These are phyloP conservation scores for Gobio gobio DNA, from an alignment of 2,113 vertebrate genomes.

Conservation along the genomic window DNA sequence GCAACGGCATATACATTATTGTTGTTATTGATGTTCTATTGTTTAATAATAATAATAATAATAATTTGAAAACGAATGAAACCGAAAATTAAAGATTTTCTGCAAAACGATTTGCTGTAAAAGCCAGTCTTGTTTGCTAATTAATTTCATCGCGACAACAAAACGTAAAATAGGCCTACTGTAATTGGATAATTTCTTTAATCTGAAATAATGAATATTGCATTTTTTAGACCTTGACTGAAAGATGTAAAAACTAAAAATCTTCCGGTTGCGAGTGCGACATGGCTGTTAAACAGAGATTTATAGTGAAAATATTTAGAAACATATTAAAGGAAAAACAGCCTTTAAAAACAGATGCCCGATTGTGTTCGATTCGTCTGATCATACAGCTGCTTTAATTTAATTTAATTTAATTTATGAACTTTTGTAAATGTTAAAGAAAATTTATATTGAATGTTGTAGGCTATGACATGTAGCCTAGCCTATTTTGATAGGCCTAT, in stretches of 20 bases:
- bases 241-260: background rate
- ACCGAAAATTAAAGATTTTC: background rate
- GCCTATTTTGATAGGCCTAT: background rate
- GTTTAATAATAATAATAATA: conserved; percentile 9
- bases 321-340: background rate
- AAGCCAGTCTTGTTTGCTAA: background rate
- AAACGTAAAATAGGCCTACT: background rate
- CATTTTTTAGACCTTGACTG: background rate
- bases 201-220: background rate
- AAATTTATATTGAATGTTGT: background rate
- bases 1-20: background rate
- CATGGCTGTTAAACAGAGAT: background rate
- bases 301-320: background rate
- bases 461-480: too few relatives aligned
- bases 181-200: background rate
- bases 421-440: background rate
- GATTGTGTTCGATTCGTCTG: background rate
- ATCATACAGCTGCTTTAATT: background rate
- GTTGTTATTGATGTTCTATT: background rate
- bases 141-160: background rate
- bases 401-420: background rate
- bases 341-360: background rate
- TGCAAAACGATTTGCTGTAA: background rate
- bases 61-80: conserved; percentile 34
- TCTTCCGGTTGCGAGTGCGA: background rate